These are phyloP conservation scores for Callimorpha dominula DNA, from an alignment of 2,888 invertebrate species.

Conservation along the genomic window DNA sequence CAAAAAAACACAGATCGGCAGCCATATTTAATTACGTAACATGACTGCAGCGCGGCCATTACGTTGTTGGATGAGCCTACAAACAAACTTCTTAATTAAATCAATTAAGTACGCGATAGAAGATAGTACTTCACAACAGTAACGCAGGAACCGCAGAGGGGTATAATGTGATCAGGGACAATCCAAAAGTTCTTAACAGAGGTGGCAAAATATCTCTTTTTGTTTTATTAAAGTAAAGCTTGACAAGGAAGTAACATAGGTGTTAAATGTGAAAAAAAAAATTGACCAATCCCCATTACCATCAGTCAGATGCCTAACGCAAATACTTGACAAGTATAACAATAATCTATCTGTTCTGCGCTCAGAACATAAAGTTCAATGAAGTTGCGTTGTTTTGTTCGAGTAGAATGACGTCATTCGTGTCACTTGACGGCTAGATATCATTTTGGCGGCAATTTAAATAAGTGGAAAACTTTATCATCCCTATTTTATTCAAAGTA, in stretches of 20 bases:
- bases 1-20: neutral
- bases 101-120: slow-evolving; percentile 16
- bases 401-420: too few species aligned
- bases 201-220: too few species aligned
- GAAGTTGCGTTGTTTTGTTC: too few species aligned
- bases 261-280: neutral
- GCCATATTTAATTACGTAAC: slow-evolving; percentile 16
- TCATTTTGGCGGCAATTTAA: too few species aligned
- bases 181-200: neutral
- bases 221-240: neutral
- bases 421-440: too few species aligned
- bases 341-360: neutral
- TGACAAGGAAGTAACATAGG: neutral
- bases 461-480: too few species aligned
- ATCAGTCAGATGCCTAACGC: neutral
- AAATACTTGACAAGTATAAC: neutral
- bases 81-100: slow-evolving; percentile 21
- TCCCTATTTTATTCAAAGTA: too few species aligned
- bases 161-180: neutral
- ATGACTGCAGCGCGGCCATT: slow-evolving; percentile 16
- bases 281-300: neutral
- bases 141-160: neutral
- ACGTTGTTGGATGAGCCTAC: slow-evolving; percentile 17
- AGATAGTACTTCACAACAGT: neutral
- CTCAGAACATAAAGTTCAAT: too few species aligned